Evolutionary conservation across 2,888 invertebrate species (phyloP).

Genomic region (Chironomus riparius): DNA sequence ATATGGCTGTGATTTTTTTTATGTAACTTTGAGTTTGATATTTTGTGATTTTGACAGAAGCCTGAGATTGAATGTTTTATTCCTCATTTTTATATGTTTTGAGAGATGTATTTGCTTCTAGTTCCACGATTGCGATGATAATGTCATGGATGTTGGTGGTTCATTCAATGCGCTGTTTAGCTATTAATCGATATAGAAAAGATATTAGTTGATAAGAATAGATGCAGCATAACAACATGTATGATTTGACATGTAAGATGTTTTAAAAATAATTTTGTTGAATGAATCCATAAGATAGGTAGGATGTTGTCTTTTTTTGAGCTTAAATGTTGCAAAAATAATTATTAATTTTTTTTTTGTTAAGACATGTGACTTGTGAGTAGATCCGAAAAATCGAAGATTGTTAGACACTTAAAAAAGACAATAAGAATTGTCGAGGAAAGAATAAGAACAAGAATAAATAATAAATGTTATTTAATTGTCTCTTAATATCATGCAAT

Average conservation of each 20-base stretch:
- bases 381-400: neutral
- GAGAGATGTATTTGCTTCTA: neutral
- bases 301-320: neutral
- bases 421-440: neutral
- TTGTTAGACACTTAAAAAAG: neutral
- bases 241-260: neutral
- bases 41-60: neutral
- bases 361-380: too few species aligned
- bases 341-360: too few species aligned
- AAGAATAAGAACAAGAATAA: neutral
- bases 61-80: constrained; percentile 1
- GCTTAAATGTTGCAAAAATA: neutral
- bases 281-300: neutral
- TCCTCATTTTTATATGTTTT: neutral
- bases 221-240: neutral
- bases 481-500: neutral
- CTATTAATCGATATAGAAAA: neutral
- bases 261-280: neutral
- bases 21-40: constrained; percentile 7
- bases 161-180: neutral
- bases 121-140: neutral
- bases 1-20: constrained; percentile 10
- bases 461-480: neutral
- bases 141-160: constrained; percentile 1
- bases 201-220: neutral